Base-by-base conservation (phyloP, 2,113 vertebrate species). In the Phainopepla nitens region DNA sequence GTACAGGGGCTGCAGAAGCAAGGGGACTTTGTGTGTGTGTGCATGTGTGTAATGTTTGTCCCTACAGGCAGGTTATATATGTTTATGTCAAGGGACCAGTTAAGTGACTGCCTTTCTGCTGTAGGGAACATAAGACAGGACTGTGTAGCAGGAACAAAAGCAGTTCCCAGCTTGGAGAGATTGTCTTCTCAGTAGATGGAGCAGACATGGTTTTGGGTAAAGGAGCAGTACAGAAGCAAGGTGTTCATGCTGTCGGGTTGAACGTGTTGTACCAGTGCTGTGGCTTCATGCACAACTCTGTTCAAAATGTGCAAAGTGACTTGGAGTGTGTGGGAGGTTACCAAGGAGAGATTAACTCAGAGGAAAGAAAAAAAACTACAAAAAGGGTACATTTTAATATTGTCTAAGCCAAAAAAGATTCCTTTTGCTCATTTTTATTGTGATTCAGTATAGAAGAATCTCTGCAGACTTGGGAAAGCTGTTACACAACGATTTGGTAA, bases 241-340 rank as follows among this genome's bases (percentile, higher is more conserved):
- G 47, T 62, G 91, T 41, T 70, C 62, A 21, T 1, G 11, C 42
- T 41, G 66, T 69, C 0, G 0, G 49, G 13, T 45, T 5, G 5
- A 45, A 35, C 2, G 0, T 44, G 33, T 54, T 0, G 0, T 56
- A 50, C 68, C 58, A 66, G 42, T 2, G 1, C 61, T 60, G 42
- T 64, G 54, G 56, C 76, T 82, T 86, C 69, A 13, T 62, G 58
- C 14, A 1, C 78, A 28, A 49, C 17, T 51, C 76, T 72, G 13
- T 65, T 82, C 41, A 72, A 56, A 85, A 87, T 62, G 24, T 84
- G 31, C 56, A 82, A 54, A 78, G 53, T 72, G 22, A 56, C 85
- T 89, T 60, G 66, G 57, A 70, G 58, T 24, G 36, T 86, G 93
- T 96, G 61, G 93, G 95, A 93, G 87, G 81, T 95, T 93, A 85